A percentile compares a stretch with the other conserved stretches of the same genome.
Conservation (phyloP, 2,113 vertebrate species). For the Equus przewalskii region DNA sequence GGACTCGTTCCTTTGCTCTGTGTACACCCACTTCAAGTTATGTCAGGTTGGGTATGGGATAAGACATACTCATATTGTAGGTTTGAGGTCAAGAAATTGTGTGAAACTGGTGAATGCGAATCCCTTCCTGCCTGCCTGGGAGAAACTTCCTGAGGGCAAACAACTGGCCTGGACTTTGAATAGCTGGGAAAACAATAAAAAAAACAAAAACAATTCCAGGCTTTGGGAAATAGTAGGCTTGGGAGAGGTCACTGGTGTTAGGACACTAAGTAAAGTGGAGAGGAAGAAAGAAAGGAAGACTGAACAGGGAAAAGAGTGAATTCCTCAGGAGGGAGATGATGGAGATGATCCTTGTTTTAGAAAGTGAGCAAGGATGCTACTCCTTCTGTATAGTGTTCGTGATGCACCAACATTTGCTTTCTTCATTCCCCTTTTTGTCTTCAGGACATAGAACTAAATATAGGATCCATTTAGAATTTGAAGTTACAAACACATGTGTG, state of each 20-base stretch:
- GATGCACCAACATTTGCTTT: not conserved
- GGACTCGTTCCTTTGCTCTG: not conserved
- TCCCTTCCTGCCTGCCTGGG: rapidly evolving
- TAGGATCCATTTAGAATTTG: not conserved
- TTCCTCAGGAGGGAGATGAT: not conserved
- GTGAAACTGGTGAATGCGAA: not conserved
- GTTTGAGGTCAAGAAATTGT: not conserved
- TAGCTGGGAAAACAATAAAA: not conserved
- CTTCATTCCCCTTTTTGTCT: not conserved
- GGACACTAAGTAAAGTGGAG: not conserved
- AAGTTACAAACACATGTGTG: not conserved
- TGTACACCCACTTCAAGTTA: not conserved
- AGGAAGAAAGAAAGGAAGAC: not conserved
- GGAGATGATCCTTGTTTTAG: not conserved
- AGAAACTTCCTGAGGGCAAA: not conserved
- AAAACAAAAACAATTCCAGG: not conserved
- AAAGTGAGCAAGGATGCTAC: not conserved
- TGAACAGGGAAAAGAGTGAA: not conserved
- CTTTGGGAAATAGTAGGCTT: not conserved
- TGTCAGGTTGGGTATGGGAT: not conserved
- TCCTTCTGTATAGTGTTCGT: not conserved
- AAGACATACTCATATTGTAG: not conserved
- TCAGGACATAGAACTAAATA: not conserved
- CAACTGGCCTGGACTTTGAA: not conserved
- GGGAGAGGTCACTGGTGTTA: not conserved